phyloP scores from a whole-genome alignment of 2,113 vertebrate species.

The Perca schrenkii region DNA sequence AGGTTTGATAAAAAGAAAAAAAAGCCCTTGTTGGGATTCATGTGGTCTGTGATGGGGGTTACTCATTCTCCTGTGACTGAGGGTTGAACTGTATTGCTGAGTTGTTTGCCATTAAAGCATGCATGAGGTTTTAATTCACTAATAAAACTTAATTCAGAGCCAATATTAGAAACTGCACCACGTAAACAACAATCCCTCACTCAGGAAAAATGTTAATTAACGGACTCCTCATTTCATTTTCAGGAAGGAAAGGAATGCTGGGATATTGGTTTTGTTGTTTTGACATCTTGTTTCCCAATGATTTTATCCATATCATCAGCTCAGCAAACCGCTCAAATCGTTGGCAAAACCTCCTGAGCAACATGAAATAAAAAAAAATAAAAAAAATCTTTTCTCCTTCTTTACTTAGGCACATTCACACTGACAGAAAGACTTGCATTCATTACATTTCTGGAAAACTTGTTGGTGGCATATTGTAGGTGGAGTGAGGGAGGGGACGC shows the following conservation, averaged over 20 bases:
- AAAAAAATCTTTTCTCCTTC: conserved; percentile 39
- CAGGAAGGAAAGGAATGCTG: neutral
- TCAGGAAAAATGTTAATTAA: neutral
- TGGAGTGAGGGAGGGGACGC: conserved; percentile 69
- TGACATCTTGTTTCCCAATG: neutral
- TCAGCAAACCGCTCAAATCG: conserved; percentile 37
- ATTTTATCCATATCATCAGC: conserved; percentile 33
- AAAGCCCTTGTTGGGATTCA: conserved; percentile 30
- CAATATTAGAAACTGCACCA: neutral
- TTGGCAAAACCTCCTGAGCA: conserved; percentile 45
- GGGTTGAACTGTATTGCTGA: conserved; percentile 11
- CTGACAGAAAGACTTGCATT: conserved; percentile 69
- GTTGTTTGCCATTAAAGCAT: neutral
- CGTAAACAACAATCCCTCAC: neutral
- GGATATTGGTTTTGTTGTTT: neutral
- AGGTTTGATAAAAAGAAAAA: conserved; percentile 10
- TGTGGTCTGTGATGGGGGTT: conserved; percentile 40
- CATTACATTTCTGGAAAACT: conserved; percentile 77
- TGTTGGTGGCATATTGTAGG: conserved; percentile 78
- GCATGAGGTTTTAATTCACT: conserved; percentile 38
- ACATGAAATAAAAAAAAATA: conserved; percentile 37
- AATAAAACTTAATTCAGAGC: neutral
- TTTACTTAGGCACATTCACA: conserved; percentile 70
- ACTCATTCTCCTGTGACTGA: neutral
- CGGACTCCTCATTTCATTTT: neutral